These are phyloP conservation scores for Saimiri boliviensis DNA, from an alignment of 2,113 vertebrate genomes.

Conservation along the genomic window DNA sequence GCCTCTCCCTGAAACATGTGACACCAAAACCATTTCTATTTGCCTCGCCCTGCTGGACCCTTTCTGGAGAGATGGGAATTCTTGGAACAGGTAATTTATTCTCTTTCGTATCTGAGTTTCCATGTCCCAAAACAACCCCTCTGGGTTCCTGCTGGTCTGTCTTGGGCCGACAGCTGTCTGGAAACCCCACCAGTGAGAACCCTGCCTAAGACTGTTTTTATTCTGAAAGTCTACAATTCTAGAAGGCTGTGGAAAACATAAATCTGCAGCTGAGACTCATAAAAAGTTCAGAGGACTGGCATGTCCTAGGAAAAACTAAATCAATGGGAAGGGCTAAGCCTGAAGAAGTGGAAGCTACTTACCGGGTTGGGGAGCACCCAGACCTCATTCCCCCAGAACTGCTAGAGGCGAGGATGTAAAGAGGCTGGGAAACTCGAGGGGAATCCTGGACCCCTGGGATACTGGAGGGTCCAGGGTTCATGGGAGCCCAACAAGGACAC, in stretches of 20 bases:
- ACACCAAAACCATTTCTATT: neutral
- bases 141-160: neutral
- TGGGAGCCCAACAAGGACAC: neutral
- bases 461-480: neutral
- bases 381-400: neutral
- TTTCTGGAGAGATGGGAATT: slow-evolving; percentile 15
- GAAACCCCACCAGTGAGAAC: neutral
- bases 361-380: neutral
- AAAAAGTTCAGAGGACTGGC: neutral
- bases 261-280: neutral
- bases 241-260: neutral
- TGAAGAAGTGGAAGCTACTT: neutral
- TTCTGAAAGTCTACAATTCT: neutral
- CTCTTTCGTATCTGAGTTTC: neutral
- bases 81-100: neutral
- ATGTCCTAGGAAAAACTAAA: neutral
- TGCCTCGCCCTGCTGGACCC: neutral
- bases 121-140: neutral
- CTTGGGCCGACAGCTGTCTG: neutral
- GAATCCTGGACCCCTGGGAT: neutral
- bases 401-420: neutral
- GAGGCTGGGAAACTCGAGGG: neutral
- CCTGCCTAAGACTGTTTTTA: neutral
- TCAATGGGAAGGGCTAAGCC: neutral
- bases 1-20: neutral